phyloP scores from a whole-genome alignment of 2,888 invertebrate genomes.

The Vannuccia rotundouncinata region DNA sequence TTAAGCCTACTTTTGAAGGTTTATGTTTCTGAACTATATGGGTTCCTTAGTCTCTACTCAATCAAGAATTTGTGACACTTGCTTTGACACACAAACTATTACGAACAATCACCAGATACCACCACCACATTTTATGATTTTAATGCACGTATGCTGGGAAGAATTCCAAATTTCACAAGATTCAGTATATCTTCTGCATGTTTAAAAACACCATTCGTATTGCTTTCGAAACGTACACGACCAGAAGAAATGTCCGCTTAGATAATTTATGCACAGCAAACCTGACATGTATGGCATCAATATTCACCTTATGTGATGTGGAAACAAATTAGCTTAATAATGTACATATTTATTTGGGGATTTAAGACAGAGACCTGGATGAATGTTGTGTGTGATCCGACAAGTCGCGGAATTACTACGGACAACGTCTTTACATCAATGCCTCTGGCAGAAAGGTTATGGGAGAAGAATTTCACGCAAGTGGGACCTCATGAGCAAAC shows the following conservation, averaged over 20 bases:
- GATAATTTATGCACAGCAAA: constrained; percentile 7
- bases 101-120: no score
- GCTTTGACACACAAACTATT: no score
- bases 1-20: no score
- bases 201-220: background rate
- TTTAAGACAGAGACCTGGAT: background rate
- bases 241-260: background rate
- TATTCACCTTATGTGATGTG: background rate
- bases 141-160: background rate
- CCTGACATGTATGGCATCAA: constrained; percentile 19
- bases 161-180: constrained; percentile 12
- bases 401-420: constrained; percentile 17
- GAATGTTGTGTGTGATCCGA: background rate
- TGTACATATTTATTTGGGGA: constrained; percentile 21
- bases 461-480: constrained; percentile 13
- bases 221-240: background rate
- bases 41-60: no score
- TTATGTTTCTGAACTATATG: no score
- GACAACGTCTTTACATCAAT: background rate
- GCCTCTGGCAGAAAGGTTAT: constrained; percentile 9
- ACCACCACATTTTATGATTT: background rate
- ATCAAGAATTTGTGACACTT: no score
- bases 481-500: background rate
- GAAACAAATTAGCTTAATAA: background rate
- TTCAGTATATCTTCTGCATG: background rate